Percentiles rank a stretch among this genome's conserved stretches.
phyloP scores from a whole-genome alignment of 2,797 vertebrate species.

The Pipistrellus pygmaeus region DNA sequence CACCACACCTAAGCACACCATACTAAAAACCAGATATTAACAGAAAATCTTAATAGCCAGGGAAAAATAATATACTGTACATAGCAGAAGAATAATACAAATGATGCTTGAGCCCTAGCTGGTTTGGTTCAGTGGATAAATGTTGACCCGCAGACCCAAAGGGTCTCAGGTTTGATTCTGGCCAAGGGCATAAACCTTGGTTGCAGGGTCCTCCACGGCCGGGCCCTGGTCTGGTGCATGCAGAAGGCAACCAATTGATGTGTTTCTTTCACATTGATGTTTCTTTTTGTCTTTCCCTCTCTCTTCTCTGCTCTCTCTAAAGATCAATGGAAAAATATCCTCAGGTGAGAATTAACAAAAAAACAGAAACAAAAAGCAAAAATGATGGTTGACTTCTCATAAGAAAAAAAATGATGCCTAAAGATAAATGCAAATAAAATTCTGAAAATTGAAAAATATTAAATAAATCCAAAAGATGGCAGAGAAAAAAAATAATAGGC shows the following conservation, averaged over 20 bases:
- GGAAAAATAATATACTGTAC: not conserved
- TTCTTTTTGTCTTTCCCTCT: not conserved
- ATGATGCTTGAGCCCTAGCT: not conserved
- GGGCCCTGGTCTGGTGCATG: not conserved
- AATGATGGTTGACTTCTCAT: too few species aligned
- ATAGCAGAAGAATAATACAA: not conserved
- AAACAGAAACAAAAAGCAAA: not conserved
- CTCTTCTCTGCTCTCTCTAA: not conserved
- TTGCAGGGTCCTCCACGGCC: not conserved
- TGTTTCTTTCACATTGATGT: not conserved
- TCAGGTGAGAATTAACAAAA: not conserved
- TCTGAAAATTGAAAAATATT: constrained; percentile 7
- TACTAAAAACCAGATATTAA: not conserved
- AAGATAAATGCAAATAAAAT: constrained; percentile 32
- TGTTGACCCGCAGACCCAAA: fast-evolving
- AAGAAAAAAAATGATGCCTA: not conserved
- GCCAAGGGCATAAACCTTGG: not conserved
- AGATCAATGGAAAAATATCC: not conserved
- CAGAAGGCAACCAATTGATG: not conserved
- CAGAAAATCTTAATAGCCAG: not conserved
- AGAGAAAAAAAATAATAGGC: not conserved
- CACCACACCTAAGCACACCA: not conserved
- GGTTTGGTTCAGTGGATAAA: not conserved
- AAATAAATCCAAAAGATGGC: not conserved
- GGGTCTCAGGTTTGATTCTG: not conserved